Percentiles rank a stretch among this genome's conserved stretches.
phyloP scores from a whole-genome alignment of 2,113 vertebrate genomes.

The Sapayoa aenigma region DNA sequence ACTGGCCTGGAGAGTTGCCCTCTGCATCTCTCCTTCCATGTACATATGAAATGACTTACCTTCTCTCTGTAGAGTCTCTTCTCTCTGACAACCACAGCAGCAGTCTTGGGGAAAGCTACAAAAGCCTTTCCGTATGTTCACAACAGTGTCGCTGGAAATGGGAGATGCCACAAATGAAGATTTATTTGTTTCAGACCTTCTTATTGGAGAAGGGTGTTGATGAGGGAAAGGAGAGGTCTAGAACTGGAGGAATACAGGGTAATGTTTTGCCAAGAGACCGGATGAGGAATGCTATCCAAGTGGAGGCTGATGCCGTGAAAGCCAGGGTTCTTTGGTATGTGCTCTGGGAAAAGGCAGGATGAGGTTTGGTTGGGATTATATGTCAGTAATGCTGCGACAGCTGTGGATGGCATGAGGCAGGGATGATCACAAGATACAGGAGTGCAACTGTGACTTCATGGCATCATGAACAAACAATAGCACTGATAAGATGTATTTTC shows the following conservation, averaged over 20 bases:
- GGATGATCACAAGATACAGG: not conserved
- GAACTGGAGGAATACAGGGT: not conserved
- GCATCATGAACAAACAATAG: not conserved
- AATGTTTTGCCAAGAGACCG: not conserved
- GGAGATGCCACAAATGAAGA: not conserved
- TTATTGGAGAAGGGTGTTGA: not conserved
- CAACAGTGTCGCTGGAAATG: not conserved
- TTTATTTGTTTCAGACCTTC: not conserved
- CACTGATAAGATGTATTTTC: not conserved
- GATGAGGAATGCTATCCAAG: not conserved
- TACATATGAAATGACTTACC: not conserved
- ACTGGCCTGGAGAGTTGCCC: not conserved
- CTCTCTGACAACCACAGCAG: not conserved
- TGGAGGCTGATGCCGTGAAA: not conserved
- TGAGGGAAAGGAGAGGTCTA: not conserved
- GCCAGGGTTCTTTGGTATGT: not conserved
- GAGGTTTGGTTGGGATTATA: not conserved
- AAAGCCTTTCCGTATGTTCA: not conserved
- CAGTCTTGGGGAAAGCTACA: not conserved
- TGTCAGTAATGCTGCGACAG: not conserved
- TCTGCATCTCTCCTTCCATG: not conserved
- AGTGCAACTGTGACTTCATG: not conserved
- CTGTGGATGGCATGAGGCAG: not conserved
- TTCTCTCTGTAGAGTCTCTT: not conserved
- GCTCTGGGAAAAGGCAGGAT: not conserved